These are phyloP conservation scores for Sepiola atlantica DNA, from an alignment of 2,888 invertebrate genomes.

Conservation along the genomic window DNA sequence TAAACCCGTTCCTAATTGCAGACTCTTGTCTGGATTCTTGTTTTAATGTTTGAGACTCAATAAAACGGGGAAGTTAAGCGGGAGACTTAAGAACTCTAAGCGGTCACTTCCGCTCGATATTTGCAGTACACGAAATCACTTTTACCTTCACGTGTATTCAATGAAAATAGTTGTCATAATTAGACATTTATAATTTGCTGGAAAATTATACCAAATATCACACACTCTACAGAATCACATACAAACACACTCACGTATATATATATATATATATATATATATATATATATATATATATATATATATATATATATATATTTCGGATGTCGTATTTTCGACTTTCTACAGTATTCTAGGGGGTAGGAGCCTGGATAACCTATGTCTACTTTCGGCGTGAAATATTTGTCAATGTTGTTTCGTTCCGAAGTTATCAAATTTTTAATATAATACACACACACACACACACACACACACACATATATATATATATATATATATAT, in stretches of 20 bases:
- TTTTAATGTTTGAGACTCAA: not conserved
- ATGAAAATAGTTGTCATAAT: not conserved
- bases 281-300: constrained; percentile 32
- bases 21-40: not conserved
- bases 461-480: not conserved
- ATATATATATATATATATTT: not conserved
- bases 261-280: not conserved
- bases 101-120: not conserved
- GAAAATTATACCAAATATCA: not conserved
- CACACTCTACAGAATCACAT: too few species aligned
- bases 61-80: not conserved
- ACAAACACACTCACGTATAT: not conserved
- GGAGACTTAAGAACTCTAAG: not conserved
- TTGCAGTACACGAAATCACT: not conserved
- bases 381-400: too few species aligned
- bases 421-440: too few species aligned
- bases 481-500: not conserved
- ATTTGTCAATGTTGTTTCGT: too few species aligned
- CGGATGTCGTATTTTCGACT: too few species aligned
- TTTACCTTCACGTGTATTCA: not conserved
- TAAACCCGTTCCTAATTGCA: not conserved
- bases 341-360: too few species aligned
- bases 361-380: too few species aligned
- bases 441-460: not conserved
- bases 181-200: not conserved